These are phyloP conservation scores for Athalia circularis DNA, from an alignment of 2,888 invertebrate genomes.

Conservation along the genomic window DNA sequence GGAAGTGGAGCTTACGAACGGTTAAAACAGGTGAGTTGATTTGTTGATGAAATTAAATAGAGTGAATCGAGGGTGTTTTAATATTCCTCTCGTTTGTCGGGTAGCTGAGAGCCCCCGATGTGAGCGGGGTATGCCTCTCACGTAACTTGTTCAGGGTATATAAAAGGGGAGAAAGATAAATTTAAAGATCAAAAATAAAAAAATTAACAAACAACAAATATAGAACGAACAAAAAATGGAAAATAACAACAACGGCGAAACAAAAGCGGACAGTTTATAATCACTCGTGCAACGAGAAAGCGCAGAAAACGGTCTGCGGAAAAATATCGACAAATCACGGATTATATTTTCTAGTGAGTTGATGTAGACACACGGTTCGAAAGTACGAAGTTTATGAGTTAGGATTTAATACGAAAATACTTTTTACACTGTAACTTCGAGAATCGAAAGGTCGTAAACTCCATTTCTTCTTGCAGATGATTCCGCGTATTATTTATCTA, in stretches of 20 bases:
- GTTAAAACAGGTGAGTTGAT: conserved; percentile 6
- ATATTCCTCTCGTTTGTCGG: conserved; percentile 31
- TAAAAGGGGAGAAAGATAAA: not conserved
- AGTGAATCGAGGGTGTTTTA: conserved; percentile 10
- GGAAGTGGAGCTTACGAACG: not conserved
- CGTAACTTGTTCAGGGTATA: conserved; percentile 20
- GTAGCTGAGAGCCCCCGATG: not conserved
- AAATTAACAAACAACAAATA: not conserved
- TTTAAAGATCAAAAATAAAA: not conserved
- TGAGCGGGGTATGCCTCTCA: conserved; percentile 1
- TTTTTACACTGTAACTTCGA: too few relatives aligned
- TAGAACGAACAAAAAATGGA: not conserved
- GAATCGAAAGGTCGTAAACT: too few relatives aligned
- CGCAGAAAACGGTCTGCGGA: too few relatives aligned
- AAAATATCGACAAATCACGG: too few relatives aligned
- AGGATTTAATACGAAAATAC: too few relatives aligned
- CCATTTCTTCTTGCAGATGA: too few relatives aligned
- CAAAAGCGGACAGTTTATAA: not conserved
- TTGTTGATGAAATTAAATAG: conserved; percentile 4
- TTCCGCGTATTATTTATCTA: too few relatives aligned
- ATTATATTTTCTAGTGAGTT: too few relatives aligned
- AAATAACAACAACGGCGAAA: not conserved
- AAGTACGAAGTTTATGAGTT: too few relatives aligned
- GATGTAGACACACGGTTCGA: too few relatives aligned
- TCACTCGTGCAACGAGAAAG: not conserved